Conservation (phyloP, 64 coral and sea anemone species). For the Porites lutea region DNA sequence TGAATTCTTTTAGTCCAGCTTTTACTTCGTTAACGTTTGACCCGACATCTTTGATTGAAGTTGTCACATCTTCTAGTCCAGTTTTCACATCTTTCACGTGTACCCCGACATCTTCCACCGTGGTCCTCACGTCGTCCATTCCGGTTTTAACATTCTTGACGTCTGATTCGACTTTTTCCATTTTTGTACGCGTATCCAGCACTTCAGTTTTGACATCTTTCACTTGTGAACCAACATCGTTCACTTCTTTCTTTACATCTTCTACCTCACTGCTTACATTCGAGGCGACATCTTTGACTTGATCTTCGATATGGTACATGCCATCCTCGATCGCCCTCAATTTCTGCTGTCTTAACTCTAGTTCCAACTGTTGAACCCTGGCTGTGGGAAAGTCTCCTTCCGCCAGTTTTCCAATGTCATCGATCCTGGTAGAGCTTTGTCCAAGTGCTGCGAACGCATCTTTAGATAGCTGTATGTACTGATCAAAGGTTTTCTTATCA, state of each 20-base stretch:
- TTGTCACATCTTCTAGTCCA: background rate
- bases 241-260: background rate
- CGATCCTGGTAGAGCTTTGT: background rate
- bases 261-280: background rate
- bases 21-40: background rate
- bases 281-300: background rate
- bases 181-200: background rate
- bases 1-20: background rate
- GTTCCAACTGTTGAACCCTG: background rate
- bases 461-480: background rate
- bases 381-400: conserved; percentile 41
- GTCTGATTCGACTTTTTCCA: background rate
- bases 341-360: background rate
- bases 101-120: background rate
- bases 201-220: background rate
- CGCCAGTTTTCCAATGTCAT: background rate
- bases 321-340: background rate
- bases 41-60: background rate
- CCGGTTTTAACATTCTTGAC: background rate
- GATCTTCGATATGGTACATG: background rate
- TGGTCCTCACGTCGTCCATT: no score
- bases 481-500: conserved; percentile 41
- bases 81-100: background rate
- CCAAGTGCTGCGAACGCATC: conserved; percentile 24
- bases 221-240: background rate